phyloP scores from a whole-genome alignment of 2,113 vertebrate genomes.

The Mirza zaza region DNA sequence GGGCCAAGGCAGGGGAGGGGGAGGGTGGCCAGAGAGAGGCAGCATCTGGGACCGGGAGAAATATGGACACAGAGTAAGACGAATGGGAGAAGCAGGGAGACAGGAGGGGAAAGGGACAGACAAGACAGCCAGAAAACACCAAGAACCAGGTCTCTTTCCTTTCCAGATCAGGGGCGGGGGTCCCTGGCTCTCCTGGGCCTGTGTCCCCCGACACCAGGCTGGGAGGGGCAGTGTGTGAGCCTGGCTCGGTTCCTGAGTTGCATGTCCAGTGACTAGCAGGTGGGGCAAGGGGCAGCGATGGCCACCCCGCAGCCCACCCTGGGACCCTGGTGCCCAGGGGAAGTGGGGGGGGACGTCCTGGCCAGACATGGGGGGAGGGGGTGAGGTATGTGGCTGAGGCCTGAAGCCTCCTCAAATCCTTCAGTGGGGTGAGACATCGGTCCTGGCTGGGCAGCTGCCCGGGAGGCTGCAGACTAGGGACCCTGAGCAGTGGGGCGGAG shows the following conservation, averaged over 20 bases:
- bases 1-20: not conserved
- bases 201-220: not conserved
- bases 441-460: not conserved
- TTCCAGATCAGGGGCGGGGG: not conserved
- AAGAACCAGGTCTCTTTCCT: not conserved
- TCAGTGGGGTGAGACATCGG: slow-evolving; percentile 35
- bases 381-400: slow-evolving; percentile 74
- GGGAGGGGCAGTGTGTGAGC: not conserved
- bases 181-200: not conserved
- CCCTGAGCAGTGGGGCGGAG: slow-evolving; percentile 40
- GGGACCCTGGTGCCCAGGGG: slow-evolving; percentile 48
- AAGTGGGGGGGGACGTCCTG: not conserved
- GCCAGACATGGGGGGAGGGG: not conserved
- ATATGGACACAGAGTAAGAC: not conserved
- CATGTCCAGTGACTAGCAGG: slow-evolving; percentile 67
- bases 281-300: not conserved
- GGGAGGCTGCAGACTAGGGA: not conserved
- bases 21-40: not conserved
- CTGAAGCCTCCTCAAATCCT: slow-evolving; percentile 64
- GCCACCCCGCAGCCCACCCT: not conserved
- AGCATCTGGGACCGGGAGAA: not conserved
- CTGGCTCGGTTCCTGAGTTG: slow-evolving; percentile 71
- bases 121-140: not conserved
- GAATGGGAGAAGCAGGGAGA: not conserved
- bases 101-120: not conserved